Base-by-base conservation (phyloP, 2,888 invertebrate genomes). In the Cantharis flavilabris region DNA sequence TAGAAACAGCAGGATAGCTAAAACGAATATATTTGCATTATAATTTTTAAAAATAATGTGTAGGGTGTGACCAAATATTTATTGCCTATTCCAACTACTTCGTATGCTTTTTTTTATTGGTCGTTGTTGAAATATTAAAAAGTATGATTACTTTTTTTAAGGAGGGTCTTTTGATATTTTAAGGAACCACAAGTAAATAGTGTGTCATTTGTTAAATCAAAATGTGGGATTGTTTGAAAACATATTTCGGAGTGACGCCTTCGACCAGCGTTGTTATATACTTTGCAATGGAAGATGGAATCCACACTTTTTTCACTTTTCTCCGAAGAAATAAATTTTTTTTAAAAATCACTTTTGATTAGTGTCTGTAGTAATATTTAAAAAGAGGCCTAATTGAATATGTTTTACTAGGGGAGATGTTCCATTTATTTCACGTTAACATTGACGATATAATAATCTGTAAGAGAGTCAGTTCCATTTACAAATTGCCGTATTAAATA, bases 401-500 rank as follows among this genome's bases (percentile, higher is more conserved):
- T 23, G 11, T 67, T 23, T 83, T 83, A 83, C 23, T 33, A 33
- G 28, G 69, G 30, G 69, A 16, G 69, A 80, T 80, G 70, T 74
- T 72, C 73, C 78, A 76, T 80, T 80, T 76, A 73, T 76, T 71
- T 70, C 71, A 75, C 72, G 78, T 80, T 78, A 79, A 72, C 76
- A 30, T 74, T 76, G 80, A 78, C 71, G 80, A 77, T 77, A 81
- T 80, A 80, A 79, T 80, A 73, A 73, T 74, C 72, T 73, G 76
- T 23, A 65, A 71, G 70, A 76, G 73, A 73, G 71, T 69, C 77
- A 70, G 72, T 79, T 75, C 84, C 85, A 85, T 86, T 84, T 85
- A 84, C 83, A 85, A 85, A 86, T 86, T 87, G 85, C 84, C 83
- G 83, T 85, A 86, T 86, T 86, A 85, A 87, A 87, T 86, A 85